Conservation (phyloP, 2,113 vertebrate species). For the Malurus cyaneus region DNA sequence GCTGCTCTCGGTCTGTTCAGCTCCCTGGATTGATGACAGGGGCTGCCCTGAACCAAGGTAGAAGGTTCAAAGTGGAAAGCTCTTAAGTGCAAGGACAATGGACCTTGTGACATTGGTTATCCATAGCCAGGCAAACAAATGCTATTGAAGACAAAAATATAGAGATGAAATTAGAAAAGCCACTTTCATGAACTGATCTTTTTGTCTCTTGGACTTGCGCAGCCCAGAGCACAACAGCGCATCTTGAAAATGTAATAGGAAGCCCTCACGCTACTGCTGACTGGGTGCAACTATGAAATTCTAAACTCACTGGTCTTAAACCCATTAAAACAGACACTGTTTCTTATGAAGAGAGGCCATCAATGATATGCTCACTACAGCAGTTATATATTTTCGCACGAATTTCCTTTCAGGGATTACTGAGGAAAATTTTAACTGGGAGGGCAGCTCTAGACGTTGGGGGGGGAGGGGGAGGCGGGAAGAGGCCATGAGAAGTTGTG, state of each 20-base stretch:
- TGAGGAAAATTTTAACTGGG: neutral
- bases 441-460: too few relatives aligned
- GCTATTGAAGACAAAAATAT: neutral
- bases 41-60: neutral
- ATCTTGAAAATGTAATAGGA: neutral
- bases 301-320: neutral
- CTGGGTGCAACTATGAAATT: neutral
- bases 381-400: neutral
- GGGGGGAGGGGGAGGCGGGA: neutral
- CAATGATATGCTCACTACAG: neutral
- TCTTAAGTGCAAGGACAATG: neutral
- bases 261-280: neutral
- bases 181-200: neutral
- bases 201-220: neutral
- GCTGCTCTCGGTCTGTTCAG: neutral
- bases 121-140: neutral
- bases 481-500: neutral
- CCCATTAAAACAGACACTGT: neutral
- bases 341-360: neutral
- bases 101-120: accelerated
- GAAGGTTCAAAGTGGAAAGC: neutral
- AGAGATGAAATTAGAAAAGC: neutral
- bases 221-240: neutral
- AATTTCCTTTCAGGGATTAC: neutral
- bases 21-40: accelerated